A percentile compares a stretch with the other conserved stretches of the same genome.
These are phyloP conservation scores for Merops nubicus DNA, from an alignment of 2,113 vertebrate species.

Conservation along the genomic window DNA sequence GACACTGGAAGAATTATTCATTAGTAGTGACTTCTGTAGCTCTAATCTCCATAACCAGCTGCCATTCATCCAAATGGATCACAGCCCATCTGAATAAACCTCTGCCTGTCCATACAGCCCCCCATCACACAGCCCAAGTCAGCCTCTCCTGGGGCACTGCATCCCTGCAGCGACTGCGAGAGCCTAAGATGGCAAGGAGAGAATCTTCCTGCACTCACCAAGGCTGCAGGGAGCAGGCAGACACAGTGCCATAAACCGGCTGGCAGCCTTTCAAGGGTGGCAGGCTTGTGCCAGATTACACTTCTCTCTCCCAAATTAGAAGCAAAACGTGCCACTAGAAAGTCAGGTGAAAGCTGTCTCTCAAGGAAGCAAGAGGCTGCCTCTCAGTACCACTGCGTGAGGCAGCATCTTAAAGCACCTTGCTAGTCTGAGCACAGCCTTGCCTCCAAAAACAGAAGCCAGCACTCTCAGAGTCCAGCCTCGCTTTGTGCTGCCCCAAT, in stretches of 20 bases:
- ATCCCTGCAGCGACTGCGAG: neutral
- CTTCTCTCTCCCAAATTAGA: constrained; percentile 37
- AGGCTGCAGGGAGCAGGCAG: neutral
- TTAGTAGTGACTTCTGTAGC: neutral
- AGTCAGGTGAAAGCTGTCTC: constrained; percentile 57
- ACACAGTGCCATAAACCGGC: neutral
- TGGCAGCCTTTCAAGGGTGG: constrained; percentile 51
- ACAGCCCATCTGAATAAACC: neutral
- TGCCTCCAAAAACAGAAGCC: neutral
- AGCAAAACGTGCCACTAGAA: constrained; percentile 60
- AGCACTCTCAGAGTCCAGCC: neutral
- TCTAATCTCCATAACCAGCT: constrained; percentile 16
- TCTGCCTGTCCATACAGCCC: neutral
- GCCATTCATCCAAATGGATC: neutral
- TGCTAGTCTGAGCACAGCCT: neutral
- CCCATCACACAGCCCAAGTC: neutral
- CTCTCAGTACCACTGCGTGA: neutral
- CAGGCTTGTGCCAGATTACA: constrained; percentile 42
- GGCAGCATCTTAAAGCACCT: neutral
- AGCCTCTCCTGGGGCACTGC: neutral
- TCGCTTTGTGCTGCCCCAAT: neutral
- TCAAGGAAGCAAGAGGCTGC: constrained; percentile 43
- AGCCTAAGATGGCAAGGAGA: neutral
- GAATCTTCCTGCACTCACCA: neutral
- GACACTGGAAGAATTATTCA: constrained; percentile 9